phyloP scores from a whole-genome alignment of 2,113 vertebrate genomes.

The Synchiropus splendidus region DNA sequence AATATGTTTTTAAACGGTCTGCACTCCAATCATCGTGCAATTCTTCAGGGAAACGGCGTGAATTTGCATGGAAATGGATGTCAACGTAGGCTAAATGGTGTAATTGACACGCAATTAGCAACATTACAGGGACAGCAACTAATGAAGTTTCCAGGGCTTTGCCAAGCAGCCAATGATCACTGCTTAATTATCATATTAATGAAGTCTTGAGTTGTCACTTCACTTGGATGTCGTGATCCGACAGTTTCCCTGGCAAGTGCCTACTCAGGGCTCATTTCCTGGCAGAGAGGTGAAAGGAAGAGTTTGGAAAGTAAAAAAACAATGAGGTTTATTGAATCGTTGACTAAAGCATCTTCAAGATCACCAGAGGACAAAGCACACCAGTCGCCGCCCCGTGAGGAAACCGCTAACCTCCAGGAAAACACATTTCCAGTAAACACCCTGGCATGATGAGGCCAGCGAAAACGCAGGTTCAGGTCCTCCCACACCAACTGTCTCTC shows the following conservation, averaged over 20 bases:
- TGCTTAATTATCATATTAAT: slow-evolving; percentile 66
- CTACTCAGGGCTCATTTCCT: slow-evolving; percentile 32
- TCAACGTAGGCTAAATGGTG: slow-evolving; percentile 48
- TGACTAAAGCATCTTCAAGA: slow-evolving; percentile 34
- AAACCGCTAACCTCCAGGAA: slow-evolving; percentile 18
- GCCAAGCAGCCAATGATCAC: slow-evolving; percentile 34
- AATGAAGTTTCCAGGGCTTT: slow-evolving; percentile 48
- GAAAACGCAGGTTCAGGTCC: slow-evolving; percentile 27
- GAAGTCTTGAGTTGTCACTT: slow-evolving; percentile 59
- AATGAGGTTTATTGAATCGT: slow-evolving; percentile 49
- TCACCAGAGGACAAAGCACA: slow-evolving; percentile 35
- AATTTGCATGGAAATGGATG: slow-evolving; percentile 62
- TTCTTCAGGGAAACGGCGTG: slow-evolving; percentile 7
- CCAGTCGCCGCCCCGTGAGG: slow-evolving; percentile 7
- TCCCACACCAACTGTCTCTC: slow-evolving; percentile 29
- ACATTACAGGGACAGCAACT: slow-evolving; percentile 37
- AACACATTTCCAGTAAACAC: slow-evolving; percentile 53
- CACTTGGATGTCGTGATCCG: slow-evolving; percentile 47
- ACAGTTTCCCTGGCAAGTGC: slow-evolving; percentile 39
- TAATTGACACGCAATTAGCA: slow-evolving; percentile 60
- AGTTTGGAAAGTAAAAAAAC: slow-evolving; percentile 5
- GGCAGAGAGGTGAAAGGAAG: neutral
- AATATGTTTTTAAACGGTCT: neutral
- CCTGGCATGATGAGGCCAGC: slow-evolving; percentile 33
- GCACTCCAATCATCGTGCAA: neutral